Percentiles rank a stretch among this genome's conserved stretches.
Evolutionary conservation across 2,113 vertebrate genomes (phyloP).

Genomic region (Prunella himalayana): DNA sequence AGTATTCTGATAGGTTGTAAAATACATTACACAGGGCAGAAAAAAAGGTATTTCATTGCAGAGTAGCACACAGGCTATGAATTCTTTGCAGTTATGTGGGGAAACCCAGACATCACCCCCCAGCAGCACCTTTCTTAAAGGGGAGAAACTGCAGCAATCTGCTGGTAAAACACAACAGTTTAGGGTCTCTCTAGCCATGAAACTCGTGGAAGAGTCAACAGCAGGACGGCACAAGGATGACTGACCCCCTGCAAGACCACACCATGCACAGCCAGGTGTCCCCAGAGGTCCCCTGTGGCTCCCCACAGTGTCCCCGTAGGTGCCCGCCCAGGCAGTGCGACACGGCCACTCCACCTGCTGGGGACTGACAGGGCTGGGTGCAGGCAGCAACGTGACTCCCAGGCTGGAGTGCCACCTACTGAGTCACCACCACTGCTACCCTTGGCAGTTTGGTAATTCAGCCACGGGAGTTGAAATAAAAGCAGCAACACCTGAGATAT

Average conservation of each 20-base stretch:
- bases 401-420: conserved; percentile 5
- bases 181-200: neutral
- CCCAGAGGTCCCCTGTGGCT: neutral
- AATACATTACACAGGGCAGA: neutral
- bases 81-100: neutral
- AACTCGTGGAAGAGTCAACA: neutral
- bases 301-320: accelerated
- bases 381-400: accelerated
- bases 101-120: neutral
- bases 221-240: neutral
- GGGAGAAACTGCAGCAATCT: neutral
- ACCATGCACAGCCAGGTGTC: accelerated
- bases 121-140: neutral
- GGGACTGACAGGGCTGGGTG: neutral
- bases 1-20: neutral
- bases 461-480: neutral
- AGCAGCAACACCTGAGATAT: neutral
- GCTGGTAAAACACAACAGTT: neutral
- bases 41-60: neutral
- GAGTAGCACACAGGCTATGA: neutral
- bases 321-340: accelerated
- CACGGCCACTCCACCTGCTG: neutral
- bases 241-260: neutral
- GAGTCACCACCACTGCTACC: neutral
- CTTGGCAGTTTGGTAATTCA: neutral